These are phyloP conservation scores for Nemopilema nomurai DNA, from an alignment of 30 jellyfish, hydroid and myxozoan genomes.

Conservation along the genomic window DNA sequence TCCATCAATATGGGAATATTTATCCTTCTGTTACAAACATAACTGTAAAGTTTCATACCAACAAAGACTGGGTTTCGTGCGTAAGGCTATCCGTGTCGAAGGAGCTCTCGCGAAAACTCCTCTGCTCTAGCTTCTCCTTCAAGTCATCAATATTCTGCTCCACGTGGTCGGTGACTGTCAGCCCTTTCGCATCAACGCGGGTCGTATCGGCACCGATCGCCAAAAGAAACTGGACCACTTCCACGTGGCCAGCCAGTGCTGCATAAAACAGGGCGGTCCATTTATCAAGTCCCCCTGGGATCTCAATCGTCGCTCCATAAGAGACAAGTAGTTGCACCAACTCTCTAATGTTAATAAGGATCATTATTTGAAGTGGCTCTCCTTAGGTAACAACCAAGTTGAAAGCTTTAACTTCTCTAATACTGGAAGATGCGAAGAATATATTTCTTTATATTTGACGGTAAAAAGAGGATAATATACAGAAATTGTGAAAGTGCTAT, in stretches of 20 bases:
- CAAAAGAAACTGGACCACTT: constrained; percentile 77
- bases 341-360: constrained; percentile 41
- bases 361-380: background rate
- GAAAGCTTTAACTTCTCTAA: too few species aligned
- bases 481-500: too few species aligned
- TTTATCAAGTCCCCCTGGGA: constrained; percentile 87
- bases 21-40: too few species aligned
- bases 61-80: constrained; percentile 31
- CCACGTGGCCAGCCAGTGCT: constrained; percentile 83
- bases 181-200: constrained; percentile 78
- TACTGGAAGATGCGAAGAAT: too few species aligned
- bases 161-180: constrained; percentile 68
- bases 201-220: constrained; percentile 83
- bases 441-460: too few species aligned
- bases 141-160: constrained; percentile 75
- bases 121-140: constrained; percentile 64
- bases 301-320: constrained; percentile 78
- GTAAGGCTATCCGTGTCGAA: constrained; percentile 28
- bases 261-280: constrained; percentile 90
- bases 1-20: too few species aligned
- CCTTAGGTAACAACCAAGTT: too few species aligned
- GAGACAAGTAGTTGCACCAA: constrained; percentile 75
- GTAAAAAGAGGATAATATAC: too few species aligned
- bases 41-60: constrained; percentile 10
- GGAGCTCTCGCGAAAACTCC: constrained; percentile 50